Conservation (phyloP, 2,113 vertebrate genomes). For the Callospermophilus lateralis region DNA sequence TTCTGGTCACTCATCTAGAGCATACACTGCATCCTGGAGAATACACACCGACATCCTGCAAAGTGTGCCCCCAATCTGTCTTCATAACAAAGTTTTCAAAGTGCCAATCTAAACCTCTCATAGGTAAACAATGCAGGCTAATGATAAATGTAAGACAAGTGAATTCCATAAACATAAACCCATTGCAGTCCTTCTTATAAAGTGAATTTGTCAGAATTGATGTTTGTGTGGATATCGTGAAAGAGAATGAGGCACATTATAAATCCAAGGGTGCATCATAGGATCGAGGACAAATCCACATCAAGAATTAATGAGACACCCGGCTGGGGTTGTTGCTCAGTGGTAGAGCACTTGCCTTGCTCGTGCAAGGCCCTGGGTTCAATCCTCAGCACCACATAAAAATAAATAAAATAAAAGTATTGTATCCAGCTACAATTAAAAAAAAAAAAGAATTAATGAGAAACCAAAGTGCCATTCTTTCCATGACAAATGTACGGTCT, state of each 20-base stretch:
- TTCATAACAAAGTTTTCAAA: not conserved
- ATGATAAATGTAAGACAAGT: not conserved
- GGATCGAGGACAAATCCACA: not conserved
- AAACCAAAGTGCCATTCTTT: not conserved
- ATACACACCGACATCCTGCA: not conserved
- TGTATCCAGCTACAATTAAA: no score
- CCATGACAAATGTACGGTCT: not conserved
- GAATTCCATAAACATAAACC: not conserved
- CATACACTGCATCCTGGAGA: not conserved
- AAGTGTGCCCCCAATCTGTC: not conserved
- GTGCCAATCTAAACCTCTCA: not conserved
- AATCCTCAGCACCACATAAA: no score
- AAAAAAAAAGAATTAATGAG: not conserved
- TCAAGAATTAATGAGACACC: not conserved
- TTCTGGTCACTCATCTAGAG: not conserved
- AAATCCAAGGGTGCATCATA: not conserved
- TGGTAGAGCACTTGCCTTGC: no score
- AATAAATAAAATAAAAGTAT: no score
- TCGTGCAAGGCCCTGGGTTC: no score
- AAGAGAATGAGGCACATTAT: not conserved
- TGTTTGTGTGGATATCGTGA: not conserved
- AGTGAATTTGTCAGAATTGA: not conserved
- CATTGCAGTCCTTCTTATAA: not conserved
- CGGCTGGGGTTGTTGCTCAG: no score
- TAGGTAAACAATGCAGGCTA: not conserved